Evolutionary conservation across 2,113 vertebrate genomes (phyloP).

Genomic region (Patagioenas fasciata): DNA sequence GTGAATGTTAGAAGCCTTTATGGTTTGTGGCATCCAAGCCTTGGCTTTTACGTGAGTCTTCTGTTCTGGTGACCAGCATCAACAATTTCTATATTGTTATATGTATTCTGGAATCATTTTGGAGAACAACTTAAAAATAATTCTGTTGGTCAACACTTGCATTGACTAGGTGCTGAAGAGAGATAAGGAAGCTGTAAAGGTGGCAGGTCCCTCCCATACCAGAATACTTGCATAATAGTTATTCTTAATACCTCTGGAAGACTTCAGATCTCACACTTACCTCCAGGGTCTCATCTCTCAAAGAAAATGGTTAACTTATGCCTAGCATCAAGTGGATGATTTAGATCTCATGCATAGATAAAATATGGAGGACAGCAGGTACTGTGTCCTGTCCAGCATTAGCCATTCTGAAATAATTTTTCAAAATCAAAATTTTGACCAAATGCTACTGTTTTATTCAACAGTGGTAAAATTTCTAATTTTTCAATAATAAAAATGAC

Average conservation of each 20-base stretch:
- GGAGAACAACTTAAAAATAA: background rate
- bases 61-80: background rate
- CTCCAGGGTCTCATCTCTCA: background rate
- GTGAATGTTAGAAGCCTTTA: background rate
- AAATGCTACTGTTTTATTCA: background rate
- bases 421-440: background rate
- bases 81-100: background rate
- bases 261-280: background rate
- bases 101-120: background rate
- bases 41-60: background rate
- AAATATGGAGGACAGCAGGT: background rate
- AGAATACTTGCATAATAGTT: background rate
- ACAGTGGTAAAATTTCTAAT: background rate
- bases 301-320: background rate
- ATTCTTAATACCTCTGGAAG: background rate
- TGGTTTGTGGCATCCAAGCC: background rate
- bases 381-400: background rate
- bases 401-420: background rate
- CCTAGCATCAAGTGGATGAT: background rate
- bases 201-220: background rate
- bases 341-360: background rate
- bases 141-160: background rate
- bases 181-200: background rate
- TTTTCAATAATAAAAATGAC: background rate
- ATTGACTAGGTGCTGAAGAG: background rate